Evolutionary conservation across 2,888 invertebrate species (phyloP), one percentile per base, ranked within the genome.

Genomic region (Sabellastarte sp.): DNA sequence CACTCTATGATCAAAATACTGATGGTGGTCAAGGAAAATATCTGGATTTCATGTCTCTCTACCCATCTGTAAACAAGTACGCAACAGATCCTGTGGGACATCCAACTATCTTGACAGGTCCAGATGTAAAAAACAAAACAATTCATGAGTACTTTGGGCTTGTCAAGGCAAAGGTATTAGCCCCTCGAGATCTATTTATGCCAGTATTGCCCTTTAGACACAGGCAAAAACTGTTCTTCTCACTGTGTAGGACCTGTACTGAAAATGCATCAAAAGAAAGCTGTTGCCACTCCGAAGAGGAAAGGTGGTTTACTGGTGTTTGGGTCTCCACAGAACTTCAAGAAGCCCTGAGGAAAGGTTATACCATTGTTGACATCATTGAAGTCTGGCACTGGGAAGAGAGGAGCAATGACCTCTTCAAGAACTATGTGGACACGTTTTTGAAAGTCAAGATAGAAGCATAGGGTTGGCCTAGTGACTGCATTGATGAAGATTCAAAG

Each of bases 201-300:
- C 76, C 74, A 0, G 74, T 78, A 0, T 58, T 79, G 20, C 78
- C 79, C 0, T 29, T 61, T 0, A 66, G 70, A 57, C 67, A 73
- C 59, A 69, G 76, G 55, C 61, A 64, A 0, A 73, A 75, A 58
- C 59, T 83, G 30, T 69, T 79, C 67, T 82, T 82, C 68, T 62
- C 71, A 1, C 62, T 83, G 1, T 83, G 81, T 68, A 63, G 72
- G 5, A 70, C 65, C 0, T 82, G 82, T 67, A 76, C 70, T 3
- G 70, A 77, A 41, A 63, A 60, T 32, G 29, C 70, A 31, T 60
- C 66, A 20, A 10, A 26, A 53, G 26, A 10, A 10, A n/a, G n/a
- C n/a, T 53, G 53, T 26, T 20, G 20, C 24, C 53, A 53, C 28
- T 5, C 4, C 24, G 53, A 53, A 20, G 4, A 15, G 26, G 53